Conservation (phyloP, 2,888 invertebrate species). For the Sialis fuliginosa region DNA sequence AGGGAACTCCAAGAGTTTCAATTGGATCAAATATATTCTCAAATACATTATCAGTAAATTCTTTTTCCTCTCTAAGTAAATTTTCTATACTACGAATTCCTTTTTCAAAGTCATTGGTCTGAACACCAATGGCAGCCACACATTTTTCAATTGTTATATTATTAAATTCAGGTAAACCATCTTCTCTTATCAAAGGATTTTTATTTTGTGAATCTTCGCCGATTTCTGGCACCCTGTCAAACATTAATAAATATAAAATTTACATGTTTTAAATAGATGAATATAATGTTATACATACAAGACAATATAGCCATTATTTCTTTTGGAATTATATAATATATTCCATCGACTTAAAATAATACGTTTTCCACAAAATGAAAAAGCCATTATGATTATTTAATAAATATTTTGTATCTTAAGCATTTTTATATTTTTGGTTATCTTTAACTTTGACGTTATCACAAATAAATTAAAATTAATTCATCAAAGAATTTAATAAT, state of each 20-base stretch:
- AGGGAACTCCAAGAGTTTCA: constrained; percentile 50
- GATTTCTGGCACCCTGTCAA: constrained; percentile 58
- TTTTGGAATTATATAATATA: constrained; percentile 16
- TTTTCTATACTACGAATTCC: constrained; percentile 51
- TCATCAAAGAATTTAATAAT: too few relatives aligned
- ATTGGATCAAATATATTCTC: constrained; percentile 52
- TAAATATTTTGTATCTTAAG: too few relatives aligned
- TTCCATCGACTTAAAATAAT: constrained; percentile 17
- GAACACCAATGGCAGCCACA: constrained; percentile 65
- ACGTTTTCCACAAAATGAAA: constrained; percentile 21
- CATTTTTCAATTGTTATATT: constrained; percentile 69
- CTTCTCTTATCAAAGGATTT: constrained; percentile 53
- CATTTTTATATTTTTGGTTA: too few relatives aligned
- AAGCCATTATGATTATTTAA: constrained; percentile 17
- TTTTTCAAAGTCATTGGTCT: constrained; percentile 65
- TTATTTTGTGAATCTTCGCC: constrained; percentile 64
- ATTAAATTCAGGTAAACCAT: constrained; percentile 65
- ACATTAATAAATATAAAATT: constrained; percentile 8
- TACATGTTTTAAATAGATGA: constrained; percentile 1
- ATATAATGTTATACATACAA: constrained; percentile 39
- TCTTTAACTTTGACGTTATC: too few relatives aligned
- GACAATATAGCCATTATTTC: constrained; percentile 47
- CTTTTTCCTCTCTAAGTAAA: constrained; percentile 23
- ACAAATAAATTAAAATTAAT: too few relatives aligned
- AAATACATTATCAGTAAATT: constrained; percentile 39